A percentile compares a stretch with the other conserved stretches of the same genome.
phyloP scores from a whole-genome alignment of 2,113 vertebrate genomes.

The Syngnathoides biaculeatus region DNA sequence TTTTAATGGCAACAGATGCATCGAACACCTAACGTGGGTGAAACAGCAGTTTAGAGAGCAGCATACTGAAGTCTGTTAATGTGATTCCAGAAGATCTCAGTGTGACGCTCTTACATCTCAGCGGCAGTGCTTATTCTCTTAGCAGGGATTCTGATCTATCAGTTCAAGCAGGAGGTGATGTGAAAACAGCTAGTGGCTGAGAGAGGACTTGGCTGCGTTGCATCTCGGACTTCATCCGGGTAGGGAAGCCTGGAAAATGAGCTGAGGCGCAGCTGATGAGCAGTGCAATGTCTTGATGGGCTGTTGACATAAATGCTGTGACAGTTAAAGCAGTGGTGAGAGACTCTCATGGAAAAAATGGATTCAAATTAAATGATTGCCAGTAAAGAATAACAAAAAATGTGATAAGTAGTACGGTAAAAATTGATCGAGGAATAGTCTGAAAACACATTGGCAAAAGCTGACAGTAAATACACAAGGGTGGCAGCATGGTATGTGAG shows the following conservation, averaged over 20 bases:
- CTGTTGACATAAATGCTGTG: conserved; percentile 35
- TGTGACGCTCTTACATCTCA: conserved; percentile 24
- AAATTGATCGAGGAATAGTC: neutral
- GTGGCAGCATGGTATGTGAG: too few species aligned
- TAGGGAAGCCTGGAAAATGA: conserved; percentile 45
- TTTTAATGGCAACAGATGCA: neutral
- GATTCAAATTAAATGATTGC: conserved; percentile 7
- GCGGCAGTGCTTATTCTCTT: conserved; percentile 22
- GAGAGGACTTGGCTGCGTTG: conserved; percentile 27
- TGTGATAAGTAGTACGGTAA: neutral
- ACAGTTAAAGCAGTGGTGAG: conserved; percentile 36
- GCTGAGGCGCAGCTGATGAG: conserved; percentile 45
- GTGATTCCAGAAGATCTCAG: conserved; percentile 20
- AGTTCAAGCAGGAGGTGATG: conserved; percentile 40
- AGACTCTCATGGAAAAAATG: conserved; percentile 20
- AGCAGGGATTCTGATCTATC: conserved; percentile 38
- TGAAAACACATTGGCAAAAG: neutral
- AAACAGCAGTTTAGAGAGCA: conserved; percentile 1
- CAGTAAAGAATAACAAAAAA: neutral
- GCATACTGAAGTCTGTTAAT: conserved; percentile 15
- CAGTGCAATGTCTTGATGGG: conserved; percentile 34
- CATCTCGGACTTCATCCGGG: conserved; percentile 42
- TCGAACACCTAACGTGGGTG: neutral
- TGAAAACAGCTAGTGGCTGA: conserved; percentile 24
- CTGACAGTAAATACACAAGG: too few species aligned